Conservation (phyloP, 1,140 invertebrate genomes). For the Megathymus violae region DNA sequence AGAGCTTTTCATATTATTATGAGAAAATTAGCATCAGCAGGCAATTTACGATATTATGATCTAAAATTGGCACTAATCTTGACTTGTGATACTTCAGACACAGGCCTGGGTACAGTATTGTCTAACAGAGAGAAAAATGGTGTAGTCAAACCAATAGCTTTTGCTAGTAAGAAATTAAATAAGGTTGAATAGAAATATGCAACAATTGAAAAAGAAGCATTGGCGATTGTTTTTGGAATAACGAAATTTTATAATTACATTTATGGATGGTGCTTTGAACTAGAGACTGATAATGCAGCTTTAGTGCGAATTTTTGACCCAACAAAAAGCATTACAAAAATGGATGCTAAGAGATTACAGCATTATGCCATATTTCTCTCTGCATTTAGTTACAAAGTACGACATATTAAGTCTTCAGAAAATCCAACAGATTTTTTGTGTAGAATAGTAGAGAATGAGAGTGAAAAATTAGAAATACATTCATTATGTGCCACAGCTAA, state of each 20-base stretch:
- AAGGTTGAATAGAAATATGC: constrained; percentile 26
- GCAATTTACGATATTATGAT: constrained; percentile 37
- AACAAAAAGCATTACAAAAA: constrained; percentile 44
- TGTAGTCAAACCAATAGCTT: constrained; percentile 42
- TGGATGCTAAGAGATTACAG: constrained; percentile 43
- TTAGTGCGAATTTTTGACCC: constrained; percentile 43
- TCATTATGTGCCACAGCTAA: neutral
- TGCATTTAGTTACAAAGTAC: constrained; percentile 43
- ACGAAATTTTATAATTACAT: too few species aligned
- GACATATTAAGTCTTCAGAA: constrained; percentile 38
- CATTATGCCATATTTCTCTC: constrained; percentile 46
- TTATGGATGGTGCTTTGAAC: constrained; percentile 35
- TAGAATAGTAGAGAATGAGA: neutral
- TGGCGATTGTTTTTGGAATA: constrained; percentile 45
- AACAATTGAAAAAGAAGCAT: constrained; percentile 31
- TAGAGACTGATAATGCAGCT: constrained; percentile 47
- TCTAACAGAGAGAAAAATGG: constrained; percentile 31
- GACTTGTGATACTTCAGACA: constrained; percentile 38
- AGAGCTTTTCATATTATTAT: too few species aligned
- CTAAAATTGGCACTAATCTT: constrained; percentile 35
- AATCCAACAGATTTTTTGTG: constrained; percentile 42
- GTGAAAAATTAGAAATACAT: neutral
- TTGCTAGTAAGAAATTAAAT: constrained; percentile 45
- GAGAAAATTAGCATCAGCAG: constrained; percentile 11
- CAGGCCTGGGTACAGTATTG: constrained; percentile 29